These are phyloP conservation scores for Oscheius myriophilus DNA, from an alignment of 2,888 invertebrate species.

Conservation along the genomic window DNA sequence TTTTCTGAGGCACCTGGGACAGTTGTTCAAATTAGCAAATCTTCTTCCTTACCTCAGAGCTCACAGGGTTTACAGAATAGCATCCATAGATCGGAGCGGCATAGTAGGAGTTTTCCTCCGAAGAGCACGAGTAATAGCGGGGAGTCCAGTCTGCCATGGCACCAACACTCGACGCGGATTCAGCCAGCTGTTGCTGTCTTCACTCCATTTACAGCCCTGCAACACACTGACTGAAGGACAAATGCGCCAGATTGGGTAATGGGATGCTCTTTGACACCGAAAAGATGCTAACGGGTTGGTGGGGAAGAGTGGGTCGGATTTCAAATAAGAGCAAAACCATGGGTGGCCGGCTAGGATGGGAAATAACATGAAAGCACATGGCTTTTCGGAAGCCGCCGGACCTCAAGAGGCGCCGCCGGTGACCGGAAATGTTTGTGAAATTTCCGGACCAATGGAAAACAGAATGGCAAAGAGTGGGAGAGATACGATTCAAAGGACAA, in stretches of 20 bases:
- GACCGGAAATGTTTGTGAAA: slow-evolving; percentile 30
- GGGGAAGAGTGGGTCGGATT: slow-evolving; percentile 3
- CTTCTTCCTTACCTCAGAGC: slow-evolving; percentile 17
- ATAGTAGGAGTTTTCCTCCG: slow-evolving; percentile 22
- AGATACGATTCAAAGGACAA: not conserved
- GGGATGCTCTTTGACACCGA: slow-evolving; percentile 14
- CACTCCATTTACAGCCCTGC: slow-evolving; percentile 17
- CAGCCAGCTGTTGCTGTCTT: slow-evolving; percentile 17
- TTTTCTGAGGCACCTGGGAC: slow-evolving; percentile 39
- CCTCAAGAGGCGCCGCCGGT: slow-evolving; percentile 13
- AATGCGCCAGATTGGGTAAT: slow-evolving; percentile 21
- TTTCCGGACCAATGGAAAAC: slow-evolving; percentile 16
- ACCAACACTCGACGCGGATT: slow-evolving; percentile 18
- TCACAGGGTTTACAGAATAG: slow-evolving; percentile 15
- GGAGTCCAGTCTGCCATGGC: slow-evolving; percentile 27
- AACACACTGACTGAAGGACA: not conserved
- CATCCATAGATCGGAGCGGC: slow-evolving; percentile 28
- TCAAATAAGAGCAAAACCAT: not conserved
- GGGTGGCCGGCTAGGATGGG: not conserved
- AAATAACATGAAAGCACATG: not conserved
- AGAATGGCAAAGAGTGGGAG: not conserved
- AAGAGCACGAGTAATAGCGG: slow-evolving; percentile 25
- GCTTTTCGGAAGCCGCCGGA: slow-evolving; percentile 1
- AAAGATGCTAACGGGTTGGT: slow-evolving; percentile 6
- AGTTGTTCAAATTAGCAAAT: too few species aligned